Conservation (phyloP, 2,888 invertebrate species). For the Syritta pipiens region DNA sequence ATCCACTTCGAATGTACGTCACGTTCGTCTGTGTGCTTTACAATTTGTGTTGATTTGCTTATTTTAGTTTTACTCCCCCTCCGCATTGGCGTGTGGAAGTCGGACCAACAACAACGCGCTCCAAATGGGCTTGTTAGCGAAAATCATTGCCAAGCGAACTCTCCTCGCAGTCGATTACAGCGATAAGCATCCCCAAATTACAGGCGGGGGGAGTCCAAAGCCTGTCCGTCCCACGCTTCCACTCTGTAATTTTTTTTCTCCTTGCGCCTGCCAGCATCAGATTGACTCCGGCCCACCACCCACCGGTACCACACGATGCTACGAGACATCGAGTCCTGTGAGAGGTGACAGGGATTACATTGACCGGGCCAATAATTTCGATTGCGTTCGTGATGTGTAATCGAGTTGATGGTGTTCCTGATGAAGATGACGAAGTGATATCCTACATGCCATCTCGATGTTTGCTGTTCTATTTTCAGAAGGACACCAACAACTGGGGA, state of each 20-base stretch:
- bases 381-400: constrained; percentile 36
- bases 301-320: too few species aligned
- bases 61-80: constrained; percentile 23
- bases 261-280: background rate
- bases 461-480: constrained; percentile 39
- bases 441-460: constrained; percentile 19
- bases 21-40: constrained; percentile 28
- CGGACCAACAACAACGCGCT: background rate
- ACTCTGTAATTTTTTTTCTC: background rate
- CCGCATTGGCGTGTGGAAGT: background rate
- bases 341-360: constrained; percentile 31
- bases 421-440: constrained; percentile 30
- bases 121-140: background rate
- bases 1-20: constrained; percentile 11
- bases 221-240: background rate
- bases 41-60: constrained; percentile 38
- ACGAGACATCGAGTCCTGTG: background rate
- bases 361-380: constrained; percentile 44
- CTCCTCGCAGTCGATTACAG: constrained; percentile 10
- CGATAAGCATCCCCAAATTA: constrained; percentile 17
- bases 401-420: constrained; percentile 32
- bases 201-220: background rate
- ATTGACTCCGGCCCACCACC: too few species aligned
- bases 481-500: constrained; percentile 32
- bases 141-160: constrained; percentile 4